Base-by-base conservation (phyloP, 2,797 vertebrate species). In the Morus bassanus region DNA sequence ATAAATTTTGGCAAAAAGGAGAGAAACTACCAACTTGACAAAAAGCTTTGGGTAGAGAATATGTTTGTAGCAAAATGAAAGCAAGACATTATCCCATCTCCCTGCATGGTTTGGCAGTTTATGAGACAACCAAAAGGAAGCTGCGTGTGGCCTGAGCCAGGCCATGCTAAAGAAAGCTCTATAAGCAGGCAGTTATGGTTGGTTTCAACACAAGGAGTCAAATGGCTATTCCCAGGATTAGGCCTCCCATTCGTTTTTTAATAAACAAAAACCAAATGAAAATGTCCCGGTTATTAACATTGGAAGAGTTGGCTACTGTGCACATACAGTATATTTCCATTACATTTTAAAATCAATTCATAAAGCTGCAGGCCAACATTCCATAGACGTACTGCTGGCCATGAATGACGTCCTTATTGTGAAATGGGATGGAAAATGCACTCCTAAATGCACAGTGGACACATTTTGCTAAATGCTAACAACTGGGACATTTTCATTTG, bases 281-380 rank as follows among this genome's bases (percentile, higher is more conserved):
- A 93, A 96, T 50, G 79, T 69, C 83, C 56, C 43, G 68, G 30
- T 95, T 96, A 97, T 94, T 96, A 97, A 79, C 64, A 85, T 89
- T 95, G 86, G 87, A 96, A 85, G 95, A 97, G 61, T 80, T 97
- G 94, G 96, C 97, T 97, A 97, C 97, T 95, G 93, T 95, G 92
- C 88, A 84, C 65, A 79, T 78, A 94, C 65, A 93, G 60, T 95
- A 77, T 95, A 94, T 96, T 98, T 97, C 91, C 85, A 94, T 96
- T 91, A 79, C 76, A 94, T 95, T 96, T 95, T 84, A 85, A 93
- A 97, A 94, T 94, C 85, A 73, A 94, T 97, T 95, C 95, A 95
- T 93, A 94, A 95, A 96, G 89, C 93, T 96, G 79, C 93, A 95
- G 91, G 96, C 97, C 97, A 96, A 89, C 67, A 94, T 96, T 97